These are phyloP conservation scores for Drosophila acutilabella DNA, from an alignment of 2,888 invertebrate genomes.

Conservation along the genomic window DNA sequence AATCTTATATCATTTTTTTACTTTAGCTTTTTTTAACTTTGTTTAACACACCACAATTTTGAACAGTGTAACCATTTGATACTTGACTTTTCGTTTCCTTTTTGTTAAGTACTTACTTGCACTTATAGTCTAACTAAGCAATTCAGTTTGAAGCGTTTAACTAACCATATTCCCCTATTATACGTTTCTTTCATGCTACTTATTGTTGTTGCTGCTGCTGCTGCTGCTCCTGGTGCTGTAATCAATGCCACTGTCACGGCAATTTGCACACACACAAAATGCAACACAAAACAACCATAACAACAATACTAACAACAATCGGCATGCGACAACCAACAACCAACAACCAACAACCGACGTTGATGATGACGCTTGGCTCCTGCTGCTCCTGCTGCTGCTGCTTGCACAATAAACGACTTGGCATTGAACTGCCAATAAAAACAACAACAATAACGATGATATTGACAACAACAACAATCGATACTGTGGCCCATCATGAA, in stretches of 20 bases:
- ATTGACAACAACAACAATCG: conserved; percentile 44
- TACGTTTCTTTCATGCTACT: conserved; percentile 39
- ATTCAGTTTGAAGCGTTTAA: conserved; percentile 75
- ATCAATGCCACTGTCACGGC: conserved; percentile 79
- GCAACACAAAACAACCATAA: conserved; percentile 64
- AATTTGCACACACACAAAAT: conserved; percentile 81
- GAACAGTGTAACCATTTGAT: conserved; percentile 2
- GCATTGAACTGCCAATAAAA: conserved; percentile 77
- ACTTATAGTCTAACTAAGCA: conserved; percentile 45
- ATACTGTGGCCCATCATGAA: conserved; percentile 68
- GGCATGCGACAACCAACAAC: conserved; percentile 47
- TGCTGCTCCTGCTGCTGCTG: conserved; percentile 13
- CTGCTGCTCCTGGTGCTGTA: conserved; percentile 65
- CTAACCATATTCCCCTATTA: conserved; percentile 79
- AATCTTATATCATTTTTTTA: too few species aligned
- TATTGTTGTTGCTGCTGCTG: conserved; percentile 39
- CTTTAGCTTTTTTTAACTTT: too few species aligned
- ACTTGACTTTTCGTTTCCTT: conserved; percentile 4
- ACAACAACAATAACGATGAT: conserved; percentile 45
- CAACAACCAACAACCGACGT: conserved; percentile 34
- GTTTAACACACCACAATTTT: not conserved
- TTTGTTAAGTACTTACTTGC: conserved; percentile 1
- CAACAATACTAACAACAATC: conserved; percentile 30
- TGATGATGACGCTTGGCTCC: conserved; percentile 10
- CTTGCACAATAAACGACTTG: conserved; percentile 65